Percentiles rank a stretch among this genome's conserved stretches.
These are phyloP conservation scores for Coptodon rendalli DNA, from an alignment of 2,113 vertebrate species.

Conservation along the genomic window DNA sequence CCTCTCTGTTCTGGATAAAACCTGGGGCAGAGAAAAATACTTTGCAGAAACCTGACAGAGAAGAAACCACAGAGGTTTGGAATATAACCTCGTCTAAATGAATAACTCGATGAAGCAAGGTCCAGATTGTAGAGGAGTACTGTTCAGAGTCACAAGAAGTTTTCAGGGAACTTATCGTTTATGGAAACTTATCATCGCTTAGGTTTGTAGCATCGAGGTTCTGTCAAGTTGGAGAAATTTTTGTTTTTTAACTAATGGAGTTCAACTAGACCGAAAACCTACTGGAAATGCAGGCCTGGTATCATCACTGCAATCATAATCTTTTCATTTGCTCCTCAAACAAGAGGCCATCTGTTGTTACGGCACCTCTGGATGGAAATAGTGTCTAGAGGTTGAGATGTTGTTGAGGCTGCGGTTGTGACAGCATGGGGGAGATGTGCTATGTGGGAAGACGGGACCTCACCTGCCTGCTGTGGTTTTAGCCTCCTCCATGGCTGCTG, in stretches of 20 bases:
- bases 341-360: not conserved
- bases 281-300: not conserved
- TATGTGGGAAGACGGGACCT: conserved; percentile 67
- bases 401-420: not conserved
- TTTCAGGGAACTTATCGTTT: not conserved
- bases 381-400: conserved; percentile 5
- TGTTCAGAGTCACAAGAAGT: not conserved
- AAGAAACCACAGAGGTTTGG: not conserved
- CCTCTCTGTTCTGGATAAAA: conserved; percentile 1
- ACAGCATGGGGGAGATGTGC: conserved; percentile 59
- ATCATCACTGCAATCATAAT: not conserved
- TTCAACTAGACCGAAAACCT: not conserved
- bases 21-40: conserved; percentile 5
- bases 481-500: conserved; percentile 59
- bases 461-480: conserved; percentile 65
- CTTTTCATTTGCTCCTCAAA: not conserved
- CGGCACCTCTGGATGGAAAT: not conserved
- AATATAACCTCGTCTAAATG: not conserved
- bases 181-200: not conserved
- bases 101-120: not conserved
- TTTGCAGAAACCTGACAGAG: not conserved
- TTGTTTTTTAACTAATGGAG: not conserved
- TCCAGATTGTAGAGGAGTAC: not conserved
- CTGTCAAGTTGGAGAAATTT: not conserved
- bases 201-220: not conserved